Percentiles rank a stretch among this genome's conserved stretches.
Evolutionary conservation across 1,140 invertebrate species (phyloP).

Genomic region (Caenorhabditis latens): DNA sequence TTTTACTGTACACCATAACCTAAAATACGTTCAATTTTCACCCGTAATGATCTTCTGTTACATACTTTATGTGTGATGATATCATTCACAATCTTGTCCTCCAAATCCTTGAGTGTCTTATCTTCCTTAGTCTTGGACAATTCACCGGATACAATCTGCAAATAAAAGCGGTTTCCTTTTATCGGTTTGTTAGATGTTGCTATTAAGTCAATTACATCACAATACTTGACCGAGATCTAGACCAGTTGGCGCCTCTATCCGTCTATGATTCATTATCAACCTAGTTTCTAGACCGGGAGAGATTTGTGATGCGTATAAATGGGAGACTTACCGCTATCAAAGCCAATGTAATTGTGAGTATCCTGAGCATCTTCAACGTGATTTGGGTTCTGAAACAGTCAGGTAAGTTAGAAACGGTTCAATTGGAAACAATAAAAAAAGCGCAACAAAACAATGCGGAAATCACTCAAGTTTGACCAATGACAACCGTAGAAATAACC

Average conservation of each 20-base stretch:
- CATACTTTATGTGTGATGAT: slow-evolving; percentile 43
- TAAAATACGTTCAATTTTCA: background rate
- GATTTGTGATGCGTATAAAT: background rate
- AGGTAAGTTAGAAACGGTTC: background rate
- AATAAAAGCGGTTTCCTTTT: background rate
- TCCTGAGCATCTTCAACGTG: slow-evolving; percentile 18
- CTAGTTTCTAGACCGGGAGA: slow-evolving; percentile 26
- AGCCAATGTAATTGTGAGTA: slow-evolving; percentile 15
- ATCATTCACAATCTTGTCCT: slow-evolving; percentile 51
- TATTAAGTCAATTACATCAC: slow-evolving; percentile 9
- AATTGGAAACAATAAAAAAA: background rate
- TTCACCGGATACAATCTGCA: slow-evolving; percentile 29
- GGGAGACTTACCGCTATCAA: background rate
- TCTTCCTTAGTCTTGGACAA: slow-evolving; percentile 39
- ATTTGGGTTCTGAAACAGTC: background rate
- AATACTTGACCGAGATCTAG: slow-evolving; percentile 50
- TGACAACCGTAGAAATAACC: slow-evolving; percentile 30
- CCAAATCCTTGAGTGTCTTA: slow-evolving; percentile 48
- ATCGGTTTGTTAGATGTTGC: background rate
- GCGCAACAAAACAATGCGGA: background rate
- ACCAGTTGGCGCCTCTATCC: slow-evolving; percentile 45
- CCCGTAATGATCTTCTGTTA: background rate
- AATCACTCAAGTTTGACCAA: slow-evolving; percentile 10
- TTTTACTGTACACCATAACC: slow-evolving; percentile 70
- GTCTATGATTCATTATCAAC: slow-evolving; percentile 16